phyloP scores from a whole-genome alignment of 1,140 invertebrate genomes.

The Sipha flava region DNA sequence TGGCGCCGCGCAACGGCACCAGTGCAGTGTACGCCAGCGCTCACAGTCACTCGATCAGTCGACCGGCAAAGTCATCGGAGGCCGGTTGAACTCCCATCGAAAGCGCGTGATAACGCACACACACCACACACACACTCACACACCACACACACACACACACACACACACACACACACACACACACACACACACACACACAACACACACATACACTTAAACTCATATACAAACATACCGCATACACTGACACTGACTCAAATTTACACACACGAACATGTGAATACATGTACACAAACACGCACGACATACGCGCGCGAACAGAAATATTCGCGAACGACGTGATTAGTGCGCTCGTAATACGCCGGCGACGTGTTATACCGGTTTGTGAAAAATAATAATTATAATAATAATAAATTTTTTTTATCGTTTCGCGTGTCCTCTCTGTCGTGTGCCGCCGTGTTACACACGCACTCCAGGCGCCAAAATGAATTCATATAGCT shows the following conservation, averaged over 20 bases:
- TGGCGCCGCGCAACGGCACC: conserved; percentile 24
- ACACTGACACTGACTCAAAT: neutral
- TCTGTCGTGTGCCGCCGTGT: conserved; percentile 21
- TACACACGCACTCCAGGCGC: conserved; percentile 26
- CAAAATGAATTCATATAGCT: conserved; percentile 29
- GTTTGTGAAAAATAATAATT: conserved; percentile 13
- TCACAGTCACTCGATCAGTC: conserved; percentile 33
- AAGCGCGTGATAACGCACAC: conserved; percentile 19
- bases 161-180: neutral
- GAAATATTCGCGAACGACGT: conserved; percentile 8
- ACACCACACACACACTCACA: neutral
- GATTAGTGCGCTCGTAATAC: conserved; percentile 16
- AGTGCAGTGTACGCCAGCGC: neutral
- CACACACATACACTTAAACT: neutral
- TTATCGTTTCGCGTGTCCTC: neutral
- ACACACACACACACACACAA: neutral
- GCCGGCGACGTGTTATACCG: conserved; percentile 11
- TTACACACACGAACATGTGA: neutral
- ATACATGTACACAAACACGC: neutral
- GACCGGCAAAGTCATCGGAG: conserved; percentile 33
- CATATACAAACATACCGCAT: neutral
- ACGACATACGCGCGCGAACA: conserved; percentile 1
- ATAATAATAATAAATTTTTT: neutral
- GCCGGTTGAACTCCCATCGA: conserved; percentile 31
- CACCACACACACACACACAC: neutral